Evolutionary conservation across 2,113 vertebrate genomes (phyloP).

Genomic region (Callorhinus ursinus): DNA sequence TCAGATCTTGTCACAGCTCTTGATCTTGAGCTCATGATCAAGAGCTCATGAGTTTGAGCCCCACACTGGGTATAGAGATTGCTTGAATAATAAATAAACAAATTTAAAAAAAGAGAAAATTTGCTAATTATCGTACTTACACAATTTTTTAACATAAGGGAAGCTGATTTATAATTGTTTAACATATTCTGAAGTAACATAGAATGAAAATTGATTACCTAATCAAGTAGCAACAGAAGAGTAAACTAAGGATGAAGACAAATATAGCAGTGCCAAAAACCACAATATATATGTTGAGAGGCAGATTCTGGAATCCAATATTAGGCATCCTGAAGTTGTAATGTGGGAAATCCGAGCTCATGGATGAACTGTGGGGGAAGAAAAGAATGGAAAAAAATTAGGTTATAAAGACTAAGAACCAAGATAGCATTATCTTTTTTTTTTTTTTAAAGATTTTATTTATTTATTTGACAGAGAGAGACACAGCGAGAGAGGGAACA

Average conservation of each 20-base stretch:
- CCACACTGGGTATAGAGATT: not conserved
- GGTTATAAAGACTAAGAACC: conserved; percentile 42
- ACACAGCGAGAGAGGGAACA: too few species aligned
- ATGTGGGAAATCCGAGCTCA: conserved; percentile 96
- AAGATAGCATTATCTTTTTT: not conserved
- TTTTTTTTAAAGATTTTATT: too few species aligned
- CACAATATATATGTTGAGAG: conserved; percentile 99
- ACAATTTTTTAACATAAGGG: not conserved
- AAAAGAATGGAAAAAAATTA: conserved; percentile 35
- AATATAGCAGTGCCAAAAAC: conserved; percentile 99
- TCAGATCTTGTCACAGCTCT: not conserved
- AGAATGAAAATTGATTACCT: conserved; percentile 89
- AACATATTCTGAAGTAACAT: conserved; percentile 54
- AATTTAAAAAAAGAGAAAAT: not conserved
- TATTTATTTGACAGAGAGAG: too few species aligned
- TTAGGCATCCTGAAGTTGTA: conserved; percentile 99
- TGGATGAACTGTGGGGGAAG: conserved; percentile 91
- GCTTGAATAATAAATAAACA: not conserved
- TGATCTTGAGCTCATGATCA: not conserved
- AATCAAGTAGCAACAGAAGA: conserved; percentile 99
- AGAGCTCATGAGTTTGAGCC: not conserved
- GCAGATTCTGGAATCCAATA: conserved; percentile 99
- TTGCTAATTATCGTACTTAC: not conserved
- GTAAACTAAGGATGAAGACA: conserved; percentile 99
- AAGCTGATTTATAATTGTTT: conserved; percentile 46